A percentile compares a stretch with the other conserved stretches of the same genome.
Conservation (phyloP, 2,888 invertebrate species). For the Pollenia griseotomentosa region DNA sequence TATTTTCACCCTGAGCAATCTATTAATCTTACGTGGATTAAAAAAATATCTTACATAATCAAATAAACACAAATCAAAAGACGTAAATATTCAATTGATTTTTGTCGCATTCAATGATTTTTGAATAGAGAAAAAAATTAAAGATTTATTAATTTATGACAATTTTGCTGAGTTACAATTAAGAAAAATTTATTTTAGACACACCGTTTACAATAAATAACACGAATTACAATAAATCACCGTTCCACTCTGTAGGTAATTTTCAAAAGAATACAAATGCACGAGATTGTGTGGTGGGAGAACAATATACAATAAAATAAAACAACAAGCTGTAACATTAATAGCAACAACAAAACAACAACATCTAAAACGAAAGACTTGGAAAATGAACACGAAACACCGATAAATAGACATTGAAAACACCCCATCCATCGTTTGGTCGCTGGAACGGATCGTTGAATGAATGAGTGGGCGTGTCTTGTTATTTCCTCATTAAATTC, state of each 20-base stretch:
- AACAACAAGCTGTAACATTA: slow-evolving; percentile 1
- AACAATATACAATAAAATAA: not conserved
- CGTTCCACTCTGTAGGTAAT: slow-evolving; percentile 49
- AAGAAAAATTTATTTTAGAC: slow-evolving; percentile 59
- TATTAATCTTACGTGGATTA: slow-evolving; percentile 17
- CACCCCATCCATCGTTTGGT: slow-evolving; percentile 48
- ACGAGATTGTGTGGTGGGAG: slow-evolving; percentile 21
- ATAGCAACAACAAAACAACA: not conserved
- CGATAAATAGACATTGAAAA: slow-evolving; percentile 56
- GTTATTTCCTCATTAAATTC: slow-evolving; percentile 69
- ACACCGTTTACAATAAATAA: slow-evolving; percentile 59
- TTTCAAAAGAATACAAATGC: slow-evolving; percentile 38
- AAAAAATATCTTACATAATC: slow-evolving; percentile 14
- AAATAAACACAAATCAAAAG: slow-evolving; percentile 49
- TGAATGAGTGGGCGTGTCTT: slow-evolving; percentile 67
- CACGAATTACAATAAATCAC: slow-evolving; percentile 65
- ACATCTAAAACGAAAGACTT: slow-evolving; percentile 65
- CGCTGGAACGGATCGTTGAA: slow-evolving; percentile 20
- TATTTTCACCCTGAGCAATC: slow-evolving; percentile 19
- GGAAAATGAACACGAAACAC: slow-evolving; percentile 52
- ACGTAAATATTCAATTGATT: slow-evolving; percentile 15
- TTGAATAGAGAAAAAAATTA: slow-evolving; percentile 20
- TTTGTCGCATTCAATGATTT: slow-evolving; percentile 48
- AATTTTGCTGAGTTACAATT: slow-evolving; percentile 62
- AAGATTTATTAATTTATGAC: slow-evolving; percentile 63